Evolutionary conservation across 2,797 vertebrate genomes (phyloP).

Genomic region (Craterocephalus amniculus): DNA sequence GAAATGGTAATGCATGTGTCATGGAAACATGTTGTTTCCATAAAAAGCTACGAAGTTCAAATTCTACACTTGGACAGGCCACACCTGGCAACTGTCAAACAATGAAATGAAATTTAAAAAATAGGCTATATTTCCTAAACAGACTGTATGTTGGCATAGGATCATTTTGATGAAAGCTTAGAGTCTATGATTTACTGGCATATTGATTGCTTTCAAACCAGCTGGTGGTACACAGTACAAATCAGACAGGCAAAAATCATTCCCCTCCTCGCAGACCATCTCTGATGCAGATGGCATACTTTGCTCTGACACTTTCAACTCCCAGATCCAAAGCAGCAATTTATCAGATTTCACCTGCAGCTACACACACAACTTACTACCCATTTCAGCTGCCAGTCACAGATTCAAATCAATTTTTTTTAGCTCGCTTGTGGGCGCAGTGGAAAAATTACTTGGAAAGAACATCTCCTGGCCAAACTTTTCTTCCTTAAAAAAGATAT

Average conservation of each 20-base stretch:
- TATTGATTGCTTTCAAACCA: background rate
- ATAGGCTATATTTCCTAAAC: background rate
- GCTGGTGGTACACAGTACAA: background rate
- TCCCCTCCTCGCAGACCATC: conserved; percentile 31
- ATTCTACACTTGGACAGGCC: background rate
- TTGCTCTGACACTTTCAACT: conserved; percentile 51
- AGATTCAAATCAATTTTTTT: conserved; percentile 23
- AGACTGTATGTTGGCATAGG: background rate
- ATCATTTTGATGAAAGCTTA: background rate
- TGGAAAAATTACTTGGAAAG: conserved; percentile 8
- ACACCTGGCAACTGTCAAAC: background rate
- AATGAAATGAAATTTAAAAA: background rate
- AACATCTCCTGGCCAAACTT: conserved; percentile 19
- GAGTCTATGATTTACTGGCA: background rate
- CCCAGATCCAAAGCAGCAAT: conserved; percentile 52
- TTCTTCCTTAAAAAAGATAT: conserved; percentile 4
- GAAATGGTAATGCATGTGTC: no score
- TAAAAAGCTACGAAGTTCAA: background rate
- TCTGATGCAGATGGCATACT: conserved; percentile 43
- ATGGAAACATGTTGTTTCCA: no score
- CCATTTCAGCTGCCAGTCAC: conserved; percentile 56
- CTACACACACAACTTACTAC: conserved; percentile 9
- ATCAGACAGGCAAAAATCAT: conserved; percentile 34
- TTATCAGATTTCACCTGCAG: conserved; percentile 49
- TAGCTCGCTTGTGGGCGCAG: conserved; percentile 2